Base-by-base conservation (phyloP, 2,888 invertebrate species). In the Nyleta sp. region DNA sequence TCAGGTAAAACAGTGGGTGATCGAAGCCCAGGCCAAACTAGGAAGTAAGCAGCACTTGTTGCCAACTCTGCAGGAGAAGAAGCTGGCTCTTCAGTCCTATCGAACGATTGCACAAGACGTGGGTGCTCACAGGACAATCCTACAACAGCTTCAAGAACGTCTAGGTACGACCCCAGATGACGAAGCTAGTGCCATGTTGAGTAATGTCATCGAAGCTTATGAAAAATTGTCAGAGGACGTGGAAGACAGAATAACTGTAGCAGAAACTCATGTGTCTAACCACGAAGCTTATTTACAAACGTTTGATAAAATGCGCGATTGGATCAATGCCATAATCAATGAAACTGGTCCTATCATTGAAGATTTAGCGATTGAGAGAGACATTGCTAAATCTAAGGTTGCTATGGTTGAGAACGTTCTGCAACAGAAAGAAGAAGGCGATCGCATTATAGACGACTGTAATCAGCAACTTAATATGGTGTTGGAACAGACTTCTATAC, bases 31-130 rank as follows among this genome's bases (percentile, higher is more conserved):
- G 87, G 93, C 93, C 53, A 95, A 95, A 87, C 92, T 97, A 33
- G 93, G 94, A 1, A 94, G 94, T 38, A 94, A 94, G 57, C 92
- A 94, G 60, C 94, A 95, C 81, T 91, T 96, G 2, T 94, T 96
- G 84, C 94, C 97, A 0, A 96, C 95, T 0, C 91, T 98, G 53
- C 95, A 95, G 1, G 96, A 98, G 84, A 98, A 98, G 91, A 98
- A 98, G 91, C 93, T 95, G 20, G 95, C 96, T 35, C 91, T 98
- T 1, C 96, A 98, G 85, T 93, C 94, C 44, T 95, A 95, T 85
- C 96, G 95, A 89, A 94, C 95, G 0, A 92, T 96, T 40, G 93
- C 95, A 33, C 97, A 97, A 91, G 98, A 98, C 89, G 95, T 98
- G 7, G 94, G 94, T 44, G 93, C 97, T 42, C 97, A 98, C 87